These are phyloP conservation scores for Enoplosus armatus DNA, from an alignment of 2,797 vertebrate species.

Conservation along the genomic window DNA sequence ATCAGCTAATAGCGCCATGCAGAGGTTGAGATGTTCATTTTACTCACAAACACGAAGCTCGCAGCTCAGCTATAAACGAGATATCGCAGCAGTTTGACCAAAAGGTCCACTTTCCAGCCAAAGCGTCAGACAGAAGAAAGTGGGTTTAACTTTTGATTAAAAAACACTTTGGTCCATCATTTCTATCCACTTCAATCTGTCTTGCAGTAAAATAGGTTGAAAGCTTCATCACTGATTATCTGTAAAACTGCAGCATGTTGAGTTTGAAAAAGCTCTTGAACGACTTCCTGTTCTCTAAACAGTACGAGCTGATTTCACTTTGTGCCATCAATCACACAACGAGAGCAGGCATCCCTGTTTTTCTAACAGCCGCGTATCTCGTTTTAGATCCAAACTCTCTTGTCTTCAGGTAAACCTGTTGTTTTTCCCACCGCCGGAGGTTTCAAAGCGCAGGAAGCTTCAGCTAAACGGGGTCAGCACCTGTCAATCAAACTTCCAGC, in stretches of 20 bases:
- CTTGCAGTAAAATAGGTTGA: background rate
- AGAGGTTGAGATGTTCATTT: too few relatives aligned
- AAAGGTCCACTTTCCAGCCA: background rate
- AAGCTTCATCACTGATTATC: background rate
- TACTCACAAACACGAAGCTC: background rate
- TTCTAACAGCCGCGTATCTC: background rate
- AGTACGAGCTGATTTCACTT: background rate
- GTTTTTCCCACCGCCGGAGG: constrained; percentile 24
- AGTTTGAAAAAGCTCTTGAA: background rate
- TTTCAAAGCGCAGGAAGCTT: constrained; percentile 32
- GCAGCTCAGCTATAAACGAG: background rate
- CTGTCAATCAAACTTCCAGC: constrained; percentile 57
- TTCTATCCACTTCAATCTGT: background rate
- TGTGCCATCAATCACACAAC: background rate
- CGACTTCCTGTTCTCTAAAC: constrained; percentile 5
- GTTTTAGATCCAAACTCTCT: constrained; percentile 6
- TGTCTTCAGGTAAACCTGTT: constrained; percentile 38
- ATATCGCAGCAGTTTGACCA: background rate
- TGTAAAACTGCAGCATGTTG: background rate
- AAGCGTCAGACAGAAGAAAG: background rate
- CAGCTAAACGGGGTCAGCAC: constrained; percentile 55
- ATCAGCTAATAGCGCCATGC: background rate
- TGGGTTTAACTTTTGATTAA: background rate
- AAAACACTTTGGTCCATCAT: background rate
- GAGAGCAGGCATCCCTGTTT: background rate